A percentile compares a stretch with the other conserved stretches of the same genome.
These are phyloP conservation scores for Scaptomyza pallida DNA, from an alignment of 1,140 invertebrate species.

Conservation along the genomic window DNA sequence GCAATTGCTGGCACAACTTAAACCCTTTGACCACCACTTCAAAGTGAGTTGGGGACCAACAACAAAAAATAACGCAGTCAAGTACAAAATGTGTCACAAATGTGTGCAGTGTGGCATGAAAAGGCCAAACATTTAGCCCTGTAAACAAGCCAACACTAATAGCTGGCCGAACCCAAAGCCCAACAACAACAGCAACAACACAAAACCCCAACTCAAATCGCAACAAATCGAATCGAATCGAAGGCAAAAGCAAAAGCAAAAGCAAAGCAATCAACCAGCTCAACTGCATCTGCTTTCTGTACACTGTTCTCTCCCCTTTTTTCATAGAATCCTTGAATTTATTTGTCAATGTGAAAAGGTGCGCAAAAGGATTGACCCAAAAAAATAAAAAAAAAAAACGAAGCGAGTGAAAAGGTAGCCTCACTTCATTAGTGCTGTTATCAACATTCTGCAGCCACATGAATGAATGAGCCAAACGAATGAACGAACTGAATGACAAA, in stretches of 20 bases:
- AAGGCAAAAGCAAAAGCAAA: slow-evolving; percentile 22
- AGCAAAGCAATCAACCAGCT: slow-evolving; percentile 72
- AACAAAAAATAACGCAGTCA: slow-evolving; percentile 41
- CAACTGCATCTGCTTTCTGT: slow-evolving; percentile 37
- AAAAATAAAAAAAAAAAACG: slow-evolving; percentile 1
- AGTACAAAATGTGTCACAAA: slow-evolving; percentile 80
- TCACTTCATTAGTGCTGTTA: slow-evolving; percentile 80
- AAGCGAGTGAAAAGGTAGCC: slow-evolving; percentile 59
- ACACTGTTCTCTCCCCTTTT: too few species aligned
- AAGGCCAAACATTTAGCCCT: slow-evolving; percentile 73
- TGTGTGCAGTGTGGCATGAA: slow-evolving; percentile 72
- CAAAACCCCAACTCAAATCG: not conserved
- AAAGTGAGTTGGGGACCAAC: slow-evolving; percentile 24
- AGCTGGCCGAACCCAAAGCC: slow-evolving; percentile 53
- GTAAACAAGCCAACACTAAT: slow-evolving; percentile 67
- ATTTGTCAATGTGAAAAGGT: slow-evolving; percentile 80
- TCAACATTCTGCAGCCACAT: slow-evolving; percentile 72
- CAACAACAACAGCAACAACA: not conserved
- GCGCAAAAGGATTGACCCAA: slow-evolving; percentile 57
- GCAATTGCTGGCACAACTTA: slow-evolving; percentile 43
- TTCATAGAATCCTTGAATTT: slow-evolving; percentile 43
- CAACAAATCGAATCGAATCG: slow-evolving; percentile 7
- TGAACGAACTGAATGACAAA: slow-evolving; percentile 40
- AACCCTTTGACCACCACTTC: slow-evolving; percentile 59
- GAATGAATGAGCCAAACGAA: slow-evolving; percentile 56